Evolutionary conservation across 2,888 invertebrate genomes (phyloP), one percentile per base, ranked within the genome.

Genomic region (Omphaloscelis lunosa): DNA sequence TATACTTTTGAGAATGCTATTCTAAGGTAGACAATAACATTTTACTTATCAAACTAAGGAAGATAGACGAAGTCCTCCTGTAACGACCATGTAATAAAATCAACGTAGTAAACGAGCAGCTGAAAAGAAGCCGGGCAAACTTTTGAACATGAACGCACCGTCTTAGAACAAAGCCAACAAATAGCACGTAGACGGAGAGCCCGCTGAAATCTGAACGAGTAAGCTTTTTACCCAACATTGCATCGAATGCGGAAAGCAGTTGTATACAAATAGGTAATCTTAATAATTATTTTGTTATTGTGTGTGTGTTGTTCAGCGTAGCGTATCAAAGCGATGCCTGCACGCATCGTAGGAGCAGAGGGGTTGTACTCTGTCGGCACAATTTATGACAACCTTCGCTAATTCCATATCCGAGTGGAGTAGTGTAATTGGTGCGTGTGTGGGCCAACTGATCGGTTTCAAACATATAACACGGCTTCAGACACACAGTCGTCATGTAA

Each of bases 371-470:
- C 68, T 62, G 78, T 82, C 74, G 71, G 74, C 62, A 73, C 59
- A 75, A 84, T 78, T 84, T 87, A 79, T 82, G 83, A 84, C 83
- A 80, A 90, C 90, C 89, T 90, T 87, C 72, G 80, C 84, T 88
- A 90, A 91, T 90, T 88, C 87, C 82, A 86, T 89, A 88, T 86
- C 82, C 84, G 70, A 84, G 68, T 82, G 69, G 66, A 82, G 73
- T 68, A 59, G 62, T 71, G 79, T 82, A 85, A 84, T 84, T 86
- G 78, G 72, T 74, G 77, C 73, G 70, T 80, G 79, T 76, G 80
- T 71, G 70, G 68, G 78, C 74, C 74, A 74, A 78, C 75, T 71
- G 61, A 87, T 85, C 72, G 63, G 80, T 75, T 75, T 27, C 63
- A 70, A 87, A 72, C 70, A 81, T 76, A 86, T 83, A 86, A 76